Conservation (phyloP, 2,113 vertebrate species). For the Myocastor coypus region DNA sequence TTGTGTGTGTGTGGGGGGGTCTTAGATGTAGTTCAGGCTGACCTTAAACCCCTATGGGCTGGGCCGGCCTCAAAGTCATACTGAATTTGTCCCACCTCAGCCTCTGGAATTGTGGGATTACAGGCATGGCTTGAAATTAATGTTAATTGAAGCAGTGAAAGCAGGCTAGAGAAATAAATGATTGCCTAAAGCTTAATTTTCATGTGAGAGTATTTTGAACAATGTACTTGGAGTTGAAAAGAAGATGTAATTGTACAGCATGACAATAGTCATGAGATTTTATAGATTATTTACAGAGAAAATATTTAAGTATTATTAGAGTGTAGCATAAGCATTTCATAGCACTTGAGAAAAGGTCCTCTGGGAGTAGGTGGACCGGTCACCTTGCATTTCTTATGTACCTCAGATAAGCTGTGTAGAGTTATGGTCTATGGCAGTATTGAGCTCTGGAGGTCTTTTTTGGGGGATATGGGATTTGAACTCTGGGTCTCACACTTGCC, state of each 20-base stretch:
- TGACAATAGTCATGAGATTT: conserved; percentile 47
- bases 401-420: neutral
- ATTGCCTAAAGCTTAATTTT: conserved; percentile 35
- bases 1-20: neutral
- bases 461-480: too few species aligned
- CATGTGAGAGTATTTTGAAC: conserved; percentile 36
- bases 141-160: conserved; percentile 57
- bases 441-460: neutral
- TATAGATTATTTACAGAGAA: conserved; percentile 45
- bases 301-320: conserved; percentile 28
- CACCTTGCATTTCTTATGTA: neutral
- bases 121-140: neutral
- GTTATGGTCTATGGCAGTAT: neutral
- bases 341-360: neutral
- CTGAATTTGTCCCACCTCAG: neutral
- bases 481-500: too few species aligned
- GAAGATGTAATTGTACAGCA: conserved; percentile 1
- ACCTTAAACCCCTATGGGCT: neutral
- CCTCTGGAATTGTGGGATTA: neutral
- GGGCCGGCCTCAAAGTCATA: neutral
- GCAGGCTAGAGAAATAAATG: conserved; percentile 55
- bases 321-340: conserved; percentile 43
- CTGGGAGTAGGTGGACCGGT: neutral
- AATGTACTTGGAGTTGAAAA: neutral
- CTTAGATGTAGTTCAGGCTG: neutral